Conservation (phyloP, 2,888 invertebrate species). For the Tetramorium bicarinatum region DNA sequence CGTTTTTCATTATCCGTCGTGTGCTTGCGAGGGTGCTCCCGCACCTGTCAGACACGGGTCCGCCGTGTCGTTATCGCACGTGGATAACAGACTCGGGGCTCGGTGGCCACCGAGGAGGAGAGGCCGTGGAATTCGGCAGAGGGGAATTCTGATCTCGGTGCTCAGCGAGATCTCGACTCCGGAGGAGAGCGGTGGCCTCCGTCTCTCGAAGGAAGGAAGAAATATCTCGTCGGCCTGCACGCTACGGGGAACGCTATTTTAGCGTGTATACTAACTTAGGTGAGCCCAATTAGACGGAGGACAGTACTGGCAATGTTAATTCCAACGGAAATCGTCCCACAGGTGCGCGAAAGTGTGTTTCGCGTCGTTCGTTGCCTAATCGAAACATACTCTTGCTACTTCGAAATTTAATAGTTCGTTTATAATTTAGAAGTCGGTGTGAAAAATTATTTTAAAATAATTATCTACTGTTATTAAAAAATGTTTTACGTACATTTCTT, state of each 20-base stretch:
- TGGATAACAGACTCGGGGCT: constrained; percentile 15
- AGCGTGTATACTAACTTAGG: constrained; percentile 5
- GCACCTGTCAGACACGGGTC: constrained; percentile 17
- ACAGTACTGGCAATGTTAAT: background rate
- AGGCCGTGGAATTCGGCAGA: background rate
- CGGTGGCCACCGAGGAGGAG: constrained; percentile 11
- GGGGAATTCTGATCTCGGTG: constrained; percentile 18
- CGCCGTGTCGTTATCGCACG: constrained; percentile 2
- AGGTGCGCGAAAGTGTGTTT: constrained; percentile 27
- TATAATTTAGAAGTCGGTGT: background rate
- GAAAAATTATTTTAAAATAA: constrained; percentile 2
- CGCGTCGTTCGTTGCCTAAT: background rate
- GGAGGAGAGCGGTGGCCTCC: constrained; percentile 11
- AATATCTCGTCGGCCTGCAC: constrained; percentile 3
- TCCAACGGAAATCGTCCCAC: background rate
- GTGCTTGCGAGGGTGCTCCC: constrained; percentile 14
- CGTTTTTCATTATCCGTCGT: constrained; percentile 45
- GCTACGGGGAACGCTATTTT: background rate
- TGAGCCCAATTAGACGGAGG: background rate
- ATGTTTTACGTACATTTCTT: background rate
- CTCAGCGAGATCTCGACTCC: constrained; percentile 22
- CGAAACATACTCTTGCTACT: background rate
- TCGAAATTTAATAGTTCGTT: background rate
- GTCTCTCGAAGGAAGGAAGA: constrained; percentile 26
- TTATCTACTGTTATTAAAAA: background rate